Evolutionary conservation across 2,888 invertebrate genomes (phyloP).

Genomic region (Himalopsyche anomala): DNA sequence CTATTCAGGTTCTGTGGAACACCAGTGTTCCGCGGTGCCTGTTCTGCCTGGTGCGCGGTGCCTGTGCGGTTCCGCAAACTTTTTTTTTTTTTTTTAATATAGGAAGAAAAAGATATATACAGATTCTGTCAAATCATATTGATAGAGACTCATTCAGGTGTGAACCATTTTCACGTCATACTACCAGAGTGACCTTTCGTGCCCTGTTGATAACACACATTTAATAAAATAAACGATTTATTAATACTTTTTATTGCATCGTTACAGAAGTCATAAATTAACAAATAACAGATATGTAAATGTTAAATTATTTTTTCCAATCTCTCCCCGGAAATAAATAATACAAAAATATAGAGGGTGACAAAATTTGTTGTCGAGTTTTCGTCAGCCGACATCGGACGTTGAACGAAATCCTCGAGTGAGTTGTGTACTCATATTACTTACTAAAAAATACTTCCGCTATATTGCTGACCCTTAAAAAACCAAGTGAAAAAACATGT

Average conservation of each 20-base stretch:
- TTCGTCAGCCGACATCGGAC: not conserved
- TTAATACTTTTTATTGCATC: not conserved
- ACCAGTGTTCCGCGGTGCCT: no score
- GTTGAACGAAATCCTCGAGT: not conserved
- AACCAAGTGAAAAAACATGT: no score
- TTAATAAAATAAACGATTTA: not conserved
- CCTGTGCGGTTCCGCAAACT: no score
- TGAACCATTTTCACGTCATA: conserved; percentile 19
- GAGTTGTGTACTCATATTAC: no score
- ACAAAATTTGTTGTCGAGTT: not conserved
- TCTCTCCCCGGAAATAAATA: not conserved
- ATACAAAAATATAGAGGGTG: not conserved
- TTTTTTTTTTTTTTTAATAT: no score
- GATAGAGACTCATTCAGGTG: not conserved
- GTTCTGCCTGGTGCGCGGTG: no score
- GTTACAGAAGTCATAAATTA: not conserved
- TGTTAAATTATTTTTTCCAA: not conserved
- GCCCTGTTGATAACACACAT: conserved; percentile 16
- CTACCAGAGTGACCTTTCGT: not conserved
- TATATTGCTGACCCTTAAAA: no score
- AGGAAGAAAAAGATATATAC: no score
- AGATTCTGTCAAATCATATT: no score
- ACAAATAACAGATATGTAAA: not conserved
- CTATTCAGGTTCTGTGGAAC: no score
- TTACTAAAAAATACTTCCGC: no score